Percentiles rank a stretch among this genome's conserved stretches.
Conservation (phyloP, 2,888 invertebrate genomes). For the Lasioglossum oenotherae region DNA sequence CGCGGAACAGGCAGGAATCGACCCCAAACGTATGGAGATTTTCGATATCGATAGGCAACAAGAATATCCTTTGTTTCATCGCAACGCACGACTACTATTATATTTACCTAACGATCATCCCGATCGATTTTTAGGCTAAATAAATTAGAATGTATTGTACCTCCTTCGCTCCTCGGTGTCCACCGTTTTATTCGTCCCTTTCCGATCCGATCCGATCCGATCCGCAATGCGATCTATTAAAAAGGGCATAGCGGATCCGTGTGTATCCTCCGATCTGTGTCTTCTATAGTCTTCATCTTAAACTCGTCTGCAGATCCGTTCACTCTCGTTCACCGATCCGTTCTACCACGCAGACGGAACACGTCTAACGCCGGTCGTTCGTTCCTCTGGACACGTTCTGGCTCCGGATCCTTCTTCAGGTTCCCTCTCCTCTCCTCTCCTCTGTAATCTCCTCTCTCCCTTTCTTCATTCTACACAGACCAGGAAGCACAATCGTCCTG, state of each 20-base stretch:
- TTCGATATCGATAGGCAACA: constrained; percentile 58
- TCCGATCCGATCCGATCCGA: neutral
- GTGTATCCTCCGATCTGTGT: constrained; percentile 23
- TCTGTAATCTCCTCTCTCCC: neutral
- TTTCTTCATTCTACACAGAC: constrained; percentile 26
- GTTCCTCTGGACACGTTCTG: constrained; percentile 53
- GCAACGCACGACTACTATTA: constrained; percentile 48
- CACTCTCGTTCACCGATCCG: constrained; percentile 44
- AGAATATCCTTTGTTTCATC: constrained; percentile 55
- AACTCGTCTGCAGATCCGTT: neutral
- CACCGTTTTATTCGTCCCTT: constrained; percentile 12
- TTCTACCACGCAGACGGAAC: neutral
- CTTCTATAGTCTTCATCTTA: neutral
- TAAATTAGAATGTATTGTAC: constrained; percentile 71
- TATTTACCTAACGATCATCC: constrained; percentile 48
- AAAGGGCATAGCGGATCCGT: constrained; percentile 8
- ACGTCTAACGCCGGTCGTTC: constrained; percentile 22
- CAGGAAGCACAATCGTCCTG: constrained; percentile 51
- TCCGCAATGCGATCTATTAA: neutral
- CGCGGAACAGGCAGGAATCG: constrained; percentile 55
- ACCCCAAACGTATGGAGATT: constrained; percentile 52
- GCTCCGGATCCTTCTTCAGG: constrained; percentile 42
- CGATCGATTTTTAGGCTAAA: constrained; percentile 70
- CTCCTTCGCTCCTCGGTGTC: constrained; percentile 24
- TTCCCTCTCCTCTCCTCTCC: constrained; percentile 28